Evolutionary conservation across 2,113 vertebrate genomes (phyloP).

Genomic region (Ploceus nigricollis): DNA sequence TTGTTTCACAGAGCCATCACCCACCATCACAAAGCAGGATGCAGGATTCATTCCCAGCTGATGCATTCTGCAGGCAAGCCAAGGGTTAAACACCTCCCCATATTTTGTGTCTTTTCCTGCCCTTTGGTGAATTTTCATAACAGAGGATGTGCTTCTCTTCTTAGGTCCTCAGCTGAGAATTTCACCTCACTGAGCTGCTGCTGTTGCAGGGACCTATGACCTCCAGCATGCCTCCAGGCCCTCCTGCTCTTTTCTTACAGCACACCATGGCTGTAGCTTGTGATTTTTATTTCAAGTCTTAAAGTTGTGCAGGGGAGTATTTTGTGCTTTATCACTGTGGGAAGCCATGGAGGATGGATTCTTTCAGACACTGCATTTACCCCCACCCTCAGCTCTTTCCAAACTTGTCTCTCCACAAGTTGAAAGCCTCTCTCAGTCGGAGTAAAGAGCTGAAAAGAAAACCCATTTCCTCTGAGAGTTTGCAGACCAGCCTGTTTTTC

Average conservation of each 20-base stretch:
- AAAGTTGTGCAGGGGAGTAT: not conserved
- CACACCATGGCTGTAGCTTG: not conserved
- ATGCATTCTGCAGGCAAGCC: not conserved
- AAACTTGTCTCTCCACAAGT: not conserved
- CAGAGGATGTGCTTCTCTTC: not conserved
- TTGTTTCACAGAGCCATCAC: not conserved
- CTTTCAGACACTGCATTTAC: not conserved
- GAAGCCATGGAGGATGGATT: not conserved
- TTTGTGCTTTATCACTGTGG: not conserved
- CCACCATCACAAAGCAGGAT: accelerated
- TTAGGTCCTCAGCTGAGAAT: not conserved
- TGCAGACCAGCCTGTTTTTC: not conserved
- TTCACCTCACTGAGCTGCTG: not conserved
- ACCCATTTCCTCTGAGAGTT: not conserved
- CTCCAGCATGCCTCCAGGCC: not conserved
- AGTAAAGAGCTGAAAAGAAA: not conserved
- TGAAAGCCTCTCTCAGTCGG: not conserved
- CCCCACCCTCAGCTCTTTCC: not conserved
- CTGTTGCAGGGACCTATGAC: not conserved
- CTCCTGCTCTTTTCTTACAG: not conserved
- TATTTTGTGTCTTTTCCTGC: not conserved
- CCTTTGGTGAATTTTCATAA: not conserved
- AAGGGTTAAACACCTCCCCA: not conserved
- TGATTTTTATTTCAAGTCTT: not conserved
- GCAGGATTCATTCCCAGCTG: not conserved